Conservation (phyloP, 1,140 invertebrate species). For the Adelges cooleyi region DNA sequence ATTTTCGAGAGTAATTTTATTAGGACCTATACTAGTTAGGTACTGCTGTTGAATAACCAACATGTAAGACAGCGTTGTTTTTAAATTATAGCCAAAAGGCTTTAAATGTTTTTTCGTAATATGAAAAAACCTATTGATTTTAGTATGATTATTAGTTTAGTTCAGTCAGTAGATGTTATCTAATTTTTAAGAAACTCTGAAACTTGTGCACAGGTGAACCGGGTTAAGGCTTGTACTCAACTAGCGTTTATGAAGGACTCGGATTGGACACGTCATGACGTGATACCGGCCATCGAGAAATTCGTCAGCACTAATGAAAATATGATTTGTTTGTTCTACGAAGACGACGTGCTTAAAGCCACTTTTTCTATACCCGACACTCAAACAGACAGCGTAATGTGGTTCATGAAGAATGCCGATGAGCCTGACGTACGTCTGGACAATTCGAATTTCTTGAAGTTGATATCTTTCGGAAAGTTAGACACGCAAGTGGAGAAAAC, state of each 20-base stretch:
- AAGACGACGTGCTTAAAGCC: not conserved
- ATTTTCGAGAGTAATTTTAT: too few species aligned
- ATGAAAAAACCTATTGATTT: too few species aligned
- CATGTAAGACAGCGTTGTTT: too few species aligned
- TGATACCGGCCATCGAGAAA: not conserved
- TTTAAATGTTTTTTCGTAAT: too few species aligned
- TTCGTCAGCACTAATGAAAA: not conserved
- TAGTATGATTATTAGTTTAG: too few species aligned
- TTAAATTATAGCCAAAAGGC: too few species aligned
- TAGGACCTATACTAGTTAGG: too few species aligned
- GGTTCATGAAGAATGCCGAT: not conserved
- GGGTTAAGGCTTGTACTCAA: not conserved
- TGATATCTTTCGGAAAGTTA: not conserved
- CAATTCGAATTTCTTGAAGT: not conserved
- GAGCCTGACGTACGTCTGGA: not conserved
- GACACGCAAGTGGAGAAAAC: conserved; percentile 14
- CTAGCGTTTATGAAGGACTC: not conserved
- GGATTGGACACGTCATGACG: not conserved
- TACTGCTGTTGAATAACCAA: too few species aligned
- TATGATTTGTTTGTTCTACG: not conserved
- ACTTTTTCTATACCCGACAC: not conserved
- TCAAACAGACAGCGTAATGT: not conserved
- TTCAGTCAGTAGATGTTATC: too few species aligned
- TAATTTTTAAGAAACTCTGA: too few species aligned
- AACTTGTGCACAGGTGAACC: too few species aligned